Evolutionary conservation across 2,113 vertebrate genomes (phyloP).

Genomic region (Cyprinodon variegatus): DNA sequence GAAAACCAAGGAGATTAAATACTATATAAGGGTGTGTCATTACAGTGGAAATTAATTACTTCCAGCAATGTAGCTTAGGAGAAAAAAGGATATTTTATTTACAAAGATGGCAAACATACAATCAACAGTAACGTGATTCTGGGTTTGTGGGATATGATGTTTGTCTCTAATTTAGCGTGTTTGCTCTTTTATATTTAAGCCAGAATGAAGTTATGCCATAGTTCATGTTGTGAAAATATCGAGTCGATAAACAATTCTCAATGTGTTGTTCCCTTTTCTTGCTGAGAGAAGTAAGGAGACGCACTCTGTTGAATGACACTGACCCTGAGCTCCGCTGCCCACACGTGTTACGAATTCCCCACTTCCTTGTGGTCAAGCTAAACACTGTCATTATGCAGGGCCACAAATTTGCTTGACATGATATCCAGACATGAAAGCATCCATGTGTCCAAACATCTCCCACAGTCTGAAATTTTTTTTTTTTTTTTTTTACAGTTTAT

Average conservation of each 20-base stretch:
- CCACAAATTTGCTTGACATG: slow-evolving; percentile 64
- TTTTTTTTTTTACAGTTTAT: slow-evolving; percentile 52
- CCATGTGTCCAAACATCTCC: slow-evolving; percentile 59
- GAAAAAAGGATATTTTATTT: slow-evolving; percentile 50
- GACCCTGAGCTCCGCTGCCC: slow-evolving; percentile 58
- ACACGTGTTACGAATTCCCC: slow-evolving; percentile 61
- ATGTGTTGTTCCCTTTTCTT: background rate
- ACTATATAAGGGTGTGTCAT: slow-evolving; percentile 17
- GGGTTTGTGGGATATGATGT: slow-evolving; percentile 46
- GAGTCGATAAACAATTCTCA: background rate
- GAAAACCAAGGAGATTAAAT: too few relatives aligned
- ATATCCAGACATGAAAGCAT: slow-evolving; percentile 71
- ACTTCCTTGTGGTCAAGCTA: slow-evolving; percentile 47
- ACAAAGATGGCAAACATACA: slow-evolving; percentile 67
- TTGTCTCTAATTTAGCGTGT: slow-evolving; percentile 42
- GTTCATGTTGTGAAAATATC: background rate
- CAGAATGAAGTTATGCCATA: background rate
- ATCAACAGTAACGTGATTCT: slow-evolving; percentile 51
- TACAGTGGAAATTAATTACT: slow-evolving; percentile 56
- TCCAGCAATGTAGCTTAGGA: slow-evolving; percentile 34
- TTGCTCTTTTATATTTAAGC: slow-evolving; percentile 46
- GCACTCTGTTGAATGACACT: slow-evolving; percentile 22
- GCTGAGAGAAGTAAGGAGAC: background rate
- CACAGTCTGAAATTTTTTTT: slow-evolving; percentile 71
- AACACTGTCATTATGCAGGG: slow-evolving; percentile 66